Base-by-base conservation (phyloP, 2,888 invertebrate species). In the Cyaniris semiargus region DNA sequence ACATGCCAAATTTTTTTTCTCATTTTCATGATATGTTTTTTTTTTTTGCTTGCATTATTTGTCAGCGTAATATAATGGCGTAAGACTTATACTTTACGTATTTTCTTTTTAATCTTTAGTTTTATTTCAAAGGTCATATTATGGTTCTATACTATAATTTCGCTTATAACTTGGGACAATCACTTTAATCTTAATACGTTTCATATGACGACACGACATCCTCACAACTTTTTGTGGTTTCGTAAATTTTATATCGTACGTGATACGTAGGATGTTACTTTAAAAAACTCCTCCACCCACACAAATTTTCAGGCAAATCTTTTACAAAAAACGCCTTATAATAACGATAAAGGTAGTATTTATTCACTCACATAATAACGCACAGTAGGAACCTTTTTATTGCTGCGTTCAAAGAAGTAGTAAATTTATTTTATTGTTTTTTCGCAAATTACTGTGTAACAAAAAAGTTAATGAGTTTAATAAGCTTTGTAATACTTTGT, bases 191-290 rank as follows among this genome's bases (percentile, higher is more conserved):
- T 86, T 88, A 87, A 84, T 84, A 85, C 88, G 88, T 86, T 88
- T 83, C 85, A 84, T 83, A 83, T 82, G 84, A 84, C 86, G 83
- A 87, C 85, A 86, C 86, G 85, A 86, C 86, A 85, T 87, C 86
- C 85, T 83, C 79, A 82, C 81, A 79, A 79, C 82, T 82, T 83
- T 82, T 84, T 84, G 82, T 83, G 78, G 81, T 83, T 85, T 84
- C 84, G 84, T 85, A 85, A 82, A 83, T 82, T 82, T 80, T 80
- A 77, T 76, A 79, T 77, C 79, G 79, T 85, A 86, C 86, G 86
- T 85, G 86, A 81, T 80, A 88, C 90, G 90, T 90, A 89, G 89
- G 87, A 86, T 82, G 89, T 85, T 85, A 84, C 86, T 88, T 87
- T 84, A 78, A 85, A 86, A 85, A 82, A 80, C 77, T 76, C 83